phyloP scores from a whole-genome alignment of 1,140 invertebrate genomes.

The Helicorthomorpha holstii region DNA sequence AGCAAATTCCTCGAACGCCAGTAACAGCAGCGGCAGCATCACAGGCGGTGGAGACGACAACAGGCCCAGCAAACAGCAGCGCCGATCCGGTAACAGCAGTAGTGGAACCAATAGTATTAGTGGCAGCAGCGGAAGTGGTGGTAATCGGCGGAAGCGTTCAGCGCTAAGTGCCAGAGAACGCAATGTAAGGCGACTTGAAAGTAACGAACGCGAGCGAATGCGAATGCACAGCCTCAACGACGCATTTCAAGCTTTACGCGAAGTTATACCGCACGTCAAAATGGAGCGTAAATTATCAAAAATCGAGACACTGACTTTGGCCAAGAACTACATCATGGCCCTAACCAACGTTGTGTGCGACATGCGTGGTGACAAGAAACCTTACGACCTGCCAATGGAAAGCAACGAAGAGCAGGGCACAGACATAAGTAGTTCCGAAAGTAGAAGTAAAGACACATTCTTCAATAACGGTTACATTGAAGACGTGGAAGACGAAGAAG shows the following conservation, averaged over 20 bases:
- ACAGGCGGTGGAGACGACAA: not conserved
- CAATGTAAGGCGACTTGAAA: constrained; percentile 61
- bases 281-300: constrained; percentile 68
- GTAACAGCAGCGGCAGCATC: constrained; percentile 23
- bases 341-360: constrained; percentile 71
- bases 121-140: constrained; percentile 1
- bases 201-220: constrained; percentile 70
- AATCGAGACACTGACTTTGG: constrained; percentile 70
- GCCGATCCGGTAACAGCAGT: not conserved
- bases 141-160: constrained; percentile 40
- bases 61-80: constrained; percentile 4
- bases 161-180: constrained; percentile 56
- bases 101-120: no score
- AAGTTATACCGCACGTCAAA: constrained; percentile 73
- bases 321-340: constrained; percentile 80
- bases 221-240: constrained; percentile 77
- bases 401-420: constrained; percentile 4
- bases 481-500: not conserved
- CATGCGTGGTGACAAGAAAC: constrained; percentile 47
- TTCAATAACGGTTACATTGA: not conserved
- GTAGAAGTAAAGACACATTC: not conserved
- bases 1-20: constrained; percentile 16
- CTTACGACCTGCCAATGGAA: constrained; percentile 29
- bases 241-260: constrained; percentile 67
- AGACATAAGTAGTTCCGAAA: not conserved